Base-by-base conservation (phyloP, 2,797 vertebrate genomes). In the Chelon labrosus region DNA sequence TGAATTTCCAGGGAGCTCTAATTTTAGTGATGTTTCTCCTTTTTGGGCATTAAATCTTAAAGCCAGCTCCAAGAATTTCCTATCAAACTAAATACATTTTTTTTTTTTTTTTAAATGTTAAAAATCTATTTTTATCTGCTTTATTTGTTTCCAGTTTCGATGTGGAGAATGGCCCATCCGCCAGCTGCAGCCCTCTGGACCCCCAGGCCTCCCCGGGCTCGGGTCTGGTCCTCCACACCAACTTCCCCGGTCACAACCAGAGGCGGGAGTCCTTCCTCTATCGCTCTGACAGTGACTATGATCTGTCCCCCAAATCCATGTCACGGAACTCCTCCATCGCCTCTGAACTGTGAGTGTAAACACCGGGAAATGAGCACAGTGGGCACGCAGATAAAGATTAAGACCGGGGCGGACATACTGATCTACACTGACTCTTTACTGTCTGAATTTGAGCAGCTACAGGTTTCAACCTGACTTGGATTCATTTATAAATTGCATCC, bases 231-330 rank as follows among this genome's bases (percentile, higher is more conserved):
- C 91, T 99, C 67, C 98, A 99, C 80, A 95, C 97, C 2, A 97
- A 97, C 35, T 99, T 99, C 85, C 96, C 98, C 0, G 95, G 96
- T 39, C 98, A 99, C 88, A 98, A 95, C 94, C 98, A 99, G 92
- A 96, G 98, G 16, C 67, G 98, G 39, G 98, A 99, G 89, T 98
- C 98, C 7, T 99, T 99, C 90, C 96, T 99, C 5, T 99, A 99
- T 93, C 88, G 98, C 70, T 99, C 98, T 0, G 98, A 99, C 94
- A 99, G 98, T 13, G 98, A 99, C 92, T 99, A 98, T 86, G 98
- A 99, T 86, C 92, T 99, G 49, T 99, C 98, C 10, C 98, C 98
- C 62, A 99, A 99, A 93, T 98, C 98, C 0, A 98, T 98, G 97
- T 99, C 98, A 46, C 92, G 98, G 75, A 99, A 99, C 92, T 99